A percentile compares a stretch with the other conserved stretches of the same genome.
Conservation (phyloP, 2,797 vertebrate species). For the Chiroxiphia lanceolata region DNA sequence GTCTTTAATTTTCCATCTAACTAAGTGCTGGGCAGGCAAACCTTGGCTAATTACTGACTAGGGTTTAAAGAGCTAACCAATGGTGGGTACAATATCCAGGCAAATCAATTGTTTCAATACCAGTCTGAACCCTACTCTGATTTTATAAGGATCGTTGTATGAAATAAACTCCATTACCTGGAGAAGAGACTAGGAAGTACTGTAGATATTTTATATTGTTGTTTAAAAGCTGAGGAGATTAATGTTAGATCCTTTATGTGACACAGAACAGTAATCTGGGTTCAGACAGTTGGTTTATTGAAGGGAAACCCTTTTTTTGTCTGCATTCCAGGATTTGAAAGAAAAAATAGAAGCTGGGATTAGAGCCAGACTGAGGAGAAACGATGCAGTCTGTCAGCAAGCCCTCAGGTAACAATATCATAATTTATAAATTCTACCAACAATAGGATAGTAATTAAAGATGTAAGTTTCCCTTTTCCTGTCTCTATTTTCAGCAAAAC, state of each 20-base stretch:
- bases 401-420: constrained; percentile 78
- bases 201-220: constrained; percentile 37
- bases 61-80: not conserved
- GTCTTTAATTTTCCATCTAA: constrained; percentile 5
- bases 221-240: constrained; percentile 51
- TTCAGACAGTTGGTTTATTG: constrained; percentile 74
- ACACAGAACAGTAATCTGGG: constrained; percentile 57
- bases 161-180: constrained; percentile 35
- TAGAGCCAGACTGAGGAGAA: constrained; percentile 68
- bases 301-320: constrained; percentile 68
- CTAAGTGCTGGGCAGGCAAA: not conserved
- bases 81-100: not conserved
- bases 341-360: constrained; percentile 64
- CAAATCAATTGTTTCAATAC: not conserved
- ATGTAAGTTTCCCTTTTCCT: constrained; percentile 40
- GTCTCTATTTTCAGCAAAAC: constrained; percentile 45
- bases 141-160: not conserved
- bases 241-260: constrained; percentile 49
- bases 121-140: not conserved
- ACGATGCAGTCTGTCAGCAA: constrained; percentile 75
- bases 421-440: constrained; percentile 76
- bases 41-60: not conserved
- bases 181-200: constrained; percentile 13
- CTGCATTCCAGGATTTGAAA: constrained; percentile 76
- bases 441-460: constrained; percentile 74